These are phyloP conservation scores for Folsomia manolachei DNA, from an alignment of 2,888 invertebrate genomes.

Conservation along the genomic window DNA sequence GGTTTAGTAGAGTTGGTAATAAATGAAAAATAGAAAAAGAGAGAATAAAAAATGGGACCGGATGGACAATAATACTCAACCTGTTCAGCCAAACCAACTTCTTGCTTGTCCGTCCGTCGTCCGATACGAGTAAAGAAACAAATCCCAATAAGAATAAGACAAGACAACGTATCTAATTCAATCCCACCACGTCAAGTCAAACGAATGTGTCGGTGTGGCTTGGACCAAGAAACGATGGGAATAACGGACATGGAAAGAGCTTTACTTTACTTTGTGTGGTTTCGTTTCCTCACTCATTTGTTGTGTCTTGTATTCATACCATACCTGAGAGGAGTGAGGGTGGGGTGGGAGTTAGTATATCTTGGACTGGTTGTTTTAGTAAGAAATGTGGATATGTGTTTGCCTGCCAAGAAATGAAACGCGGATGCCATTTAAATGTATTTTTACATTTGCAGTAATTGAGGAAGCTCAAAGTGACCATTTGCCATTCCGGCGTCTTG, in stretches of 20 bases:
- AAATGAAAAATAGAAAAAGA: neutral
- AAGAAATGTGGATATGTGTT: too few relatives aligned
- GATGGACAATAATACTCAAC: slow-evolving; percentile 16
- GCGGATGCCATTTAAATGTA: neutral
- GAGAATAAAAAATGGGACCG: slow-evolving; percentile 13
- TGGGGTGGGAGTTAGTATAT: too few relatives aligned
- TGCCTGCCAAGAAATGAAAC: neutral
- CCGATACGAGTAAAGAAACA: neutral
- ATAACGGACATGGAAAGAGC: slow-evolving; percentile 4
- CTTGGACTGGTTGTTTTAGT: too few relatives aligned
- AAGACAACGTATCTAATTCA: neutral
- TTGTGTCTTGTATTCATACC: neutral
- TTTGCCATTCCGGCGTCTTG: slow-evolving; percentile 16
- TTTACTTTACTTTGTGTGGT: neutral
- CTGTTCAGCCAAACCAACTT: neutral
- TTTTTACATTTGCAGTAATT: neutral
- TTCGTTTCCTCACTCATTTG: neutral
- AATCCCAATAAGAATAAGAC: neutral
- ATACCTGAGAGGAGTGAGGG: neutral
- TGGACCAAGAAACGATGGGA: neutral
- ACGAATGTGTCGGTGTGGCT: neutral
- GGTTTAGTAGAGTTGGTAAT: neutral
- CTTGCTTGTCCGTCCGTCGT: neutral
- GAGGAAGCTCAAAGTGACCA: slow-evolving; percentile 8
- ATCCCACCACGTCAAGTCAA: neutral